Conservation (phyloP, 2,113 vertebrate species). For the Plecturocebus donacophilus region DNA sequence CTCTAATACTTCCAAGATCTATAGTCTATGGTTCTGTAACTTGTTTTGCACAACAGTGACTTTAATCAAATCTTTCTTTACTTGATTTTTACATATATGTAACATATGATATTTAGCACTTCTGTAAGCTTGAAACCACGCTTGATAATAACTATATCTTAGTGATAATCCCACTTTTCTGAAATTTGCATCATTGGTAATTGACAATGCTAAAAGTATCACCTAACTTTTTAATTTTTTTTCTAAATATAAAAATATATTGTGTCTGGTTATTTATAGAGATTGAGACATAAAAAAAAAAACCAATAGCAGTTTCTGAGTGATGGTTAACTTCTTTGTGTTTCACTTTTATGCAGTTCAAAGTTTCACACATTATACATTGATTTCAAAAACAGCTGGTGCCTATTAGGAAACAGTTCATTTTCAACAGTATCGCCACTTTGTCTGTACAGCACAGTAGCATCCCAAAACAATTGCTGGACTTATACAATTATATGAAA, state of each 20-base stretch:
- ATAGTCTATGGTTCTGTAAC: not conserved
- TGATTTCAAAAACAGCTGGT: not conserved
- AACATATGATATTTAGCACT: not conserved
- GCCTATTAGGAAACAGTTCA: not conserved
- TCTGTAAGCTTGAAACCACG: not conserved
- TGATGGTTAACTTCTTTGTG: not conserved
- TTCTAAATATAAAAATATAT: not conserved
- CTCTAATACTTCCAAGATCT: not conserved
- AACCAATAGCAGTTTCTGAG: not conserved
- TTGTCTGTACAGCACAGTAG: not conserved
- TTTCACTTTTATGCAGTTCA: not conserved
- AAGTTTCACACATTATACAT: accelerated
- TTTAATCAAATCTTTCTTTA: not conserved
- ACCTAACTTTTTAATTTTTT: not conserved
- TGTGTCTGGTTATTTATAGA: not conserved
- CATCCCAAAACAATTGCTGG: not conserved
- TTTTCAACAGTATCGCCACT: not conserved
- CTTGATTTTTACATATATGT: not conserved
- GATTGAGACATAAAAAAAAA: not conserved
- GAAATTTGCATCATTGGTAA: not conserved
- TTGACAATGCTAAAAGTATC: not conserved
- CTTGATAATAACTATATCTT: not conserved
- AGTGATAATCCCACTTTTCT: not conserved
- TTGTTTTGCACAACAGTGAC: not conserved
- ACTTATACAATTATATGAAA: not conserved